Evolutionary conservation across 2,797 vertebrate genomes (phyloP).

Genomic region (Margarornis squamiger): DNA sequence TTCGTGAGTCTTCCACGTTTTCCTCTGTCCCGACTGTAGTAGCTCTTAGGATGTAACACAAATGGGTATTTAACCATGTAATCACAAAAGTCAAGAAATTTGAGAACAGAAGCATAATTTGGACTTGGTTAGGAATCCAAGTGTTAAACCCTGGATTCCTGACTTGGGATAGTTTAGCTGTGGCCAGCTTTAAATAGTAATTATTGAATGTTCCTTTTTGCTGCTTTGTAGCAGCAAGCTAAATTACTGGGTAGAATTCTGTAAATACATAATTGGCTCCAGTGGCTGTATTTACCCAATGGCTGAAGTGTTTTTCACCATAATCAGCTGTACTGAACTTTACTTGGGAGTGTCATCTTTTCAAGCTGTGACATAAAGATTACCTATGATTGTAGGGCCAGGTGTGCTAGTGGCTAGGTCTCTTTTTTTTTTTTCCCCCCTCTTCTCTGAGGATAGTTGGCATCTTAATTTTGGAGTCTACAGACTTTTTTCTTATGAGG

Average conservation of each 20-base stretch:
- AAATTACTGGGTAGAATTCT: slow-evolving; percentile 1
- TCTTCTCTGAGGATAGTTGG: not conserved
- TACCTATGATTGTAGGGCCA: not conserved
- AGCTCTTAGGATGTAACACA: not conserved
- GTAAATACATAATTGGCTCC: not conserved
- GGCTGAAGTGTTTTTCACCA: not conserved
- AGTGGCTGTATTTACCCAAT: not conserved
- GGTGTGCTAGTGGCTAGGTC: not conserved
- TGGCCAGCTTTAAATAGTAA: not conserved
- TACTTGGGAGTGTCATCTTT: not conserved
- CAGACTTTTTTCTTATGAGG: not conserved
- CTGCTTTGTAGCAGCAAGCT: not conserved
- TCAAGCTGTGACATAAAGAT: not conserved
- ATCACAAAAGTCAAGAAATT: not conserved
- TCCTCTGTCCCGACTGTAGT: not conserved
- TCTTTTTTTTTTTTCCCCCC: not conserved
- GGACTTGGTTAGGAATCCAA: not conserved
- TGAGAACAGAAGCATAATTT: not conserved
- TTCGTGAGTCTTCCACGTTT: not conserved
- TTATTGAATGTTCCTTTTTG: not conserved
- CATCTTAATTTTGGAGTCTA: not conserved
- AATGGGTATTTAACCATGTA: not conserved
- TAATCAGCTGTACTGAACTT: not conserved
- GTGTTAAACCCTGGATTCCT: not conserved
- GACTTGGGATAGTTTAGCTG: not conserved